Conservation (phyloP, 2,113 vertebrate species). For the Hippotragus niger region DNA sequence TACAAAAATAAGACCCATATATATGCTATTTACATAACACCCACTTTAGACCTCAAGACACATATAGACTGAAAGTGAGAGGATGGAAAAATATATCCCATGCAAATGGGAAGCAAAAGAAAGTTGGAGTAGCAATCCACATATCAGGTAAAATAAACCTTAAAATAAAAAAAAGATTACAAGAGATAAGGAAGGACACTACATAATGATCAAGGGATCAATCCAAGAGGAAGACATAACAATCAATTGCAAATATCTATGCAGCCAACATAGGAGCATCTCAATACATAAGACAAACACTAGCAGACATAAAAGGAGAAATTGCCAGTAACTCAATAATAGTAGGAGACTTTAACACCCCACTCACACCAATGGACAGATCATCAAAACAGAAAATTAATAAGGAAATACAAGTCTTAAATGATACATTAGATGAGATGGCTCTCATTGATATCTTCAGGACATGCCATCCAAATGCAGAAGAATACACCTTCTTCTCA, state of each 20-base stretch:
- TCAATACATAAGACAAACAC: neutral
- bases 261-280: neutral
- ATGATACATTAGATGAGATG: neutral
- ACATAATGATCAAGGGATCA: neutral
- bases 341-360: neutral
- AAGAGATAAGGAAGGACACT: neutral
- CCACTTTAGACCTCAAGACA: neutral
- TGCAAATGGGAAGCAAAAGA: neutral
- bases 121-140: neutral
- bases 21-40: neutral
- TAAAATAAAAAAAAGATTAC: neutral
- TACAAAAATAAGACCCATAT: neutral
- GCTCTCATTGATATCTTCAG: neutral
- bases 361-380: neutral
- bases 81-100: neutral
- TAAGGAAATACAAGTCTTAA: neutral
- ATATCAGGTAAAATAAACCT: neutral
- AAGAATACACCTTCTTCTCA: neutral
- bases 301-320: neutral
- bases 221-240: neutral
- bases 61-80: neutral
- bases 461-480: neutral
- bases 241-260: neutral
- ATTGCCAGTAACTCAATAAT: neutral
- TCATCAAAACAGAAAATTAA: neutral